Percentiles rank a stretch among this genome's conserved stretches.
Evolutionary conservation across 2,797 vertebrate species (phyloP).

Genomic region (Momotus momota): DNA sequence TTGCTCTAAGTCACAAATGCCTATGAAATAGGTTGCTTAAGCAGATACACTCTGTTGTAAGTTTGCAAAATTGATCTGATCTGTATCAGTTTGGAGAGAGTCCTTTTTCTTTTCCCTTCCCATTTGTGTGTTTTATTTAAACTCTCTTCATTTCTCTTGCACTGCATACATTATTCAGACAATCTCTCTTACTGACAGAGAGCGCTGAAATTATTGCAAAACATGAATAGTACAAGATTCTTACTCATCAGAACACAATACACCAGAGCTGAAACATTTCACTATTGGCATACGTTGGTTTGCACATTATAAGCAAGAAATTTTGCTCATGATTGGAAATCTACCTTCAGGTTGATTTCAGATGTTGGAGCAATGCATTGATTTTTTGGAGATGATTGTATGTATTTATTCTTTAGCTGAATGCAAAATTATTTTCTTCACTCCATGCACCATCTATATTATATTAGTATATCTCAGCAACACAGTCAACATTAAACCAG

Average conservation of each 20-base stretch:
- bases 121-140: neutral
- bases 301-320: neutral
- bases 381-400: neutral
- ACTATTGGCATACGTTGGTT: neutral
- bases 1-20: neutral
- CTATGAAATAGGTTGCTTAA: neutral
- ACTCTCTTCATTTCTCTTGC: constrained; percentile 42
- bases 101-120: neutral
- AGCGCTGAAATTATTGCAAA: constrained; percentile 57
- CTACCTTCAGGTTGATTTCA: constrained; percentile 9
- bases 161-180: constrained; percentile 57
- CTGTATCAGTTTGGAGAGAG: neutral
- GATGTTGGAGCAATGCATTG: neutral
- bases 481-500: neutral
- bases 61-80: constrained; percentile 33
- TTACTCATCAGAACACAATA: constrained; percentile 57
- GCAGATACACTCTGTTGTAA: neutral
- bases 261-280: constrained; percentile 17
- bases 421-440: neutral
- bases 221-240: constrained; percentile 61
- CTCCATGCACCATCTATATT: neutral
- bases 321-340: constrained; percentile 25
- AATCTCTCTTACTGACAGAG: constrained; percentile 45
- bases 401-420: neutral
- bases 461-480: neutral